phyloP scores from a whole-genome alignment of 2,113 vertebrate species.

The Origma solitaria region DNA sequence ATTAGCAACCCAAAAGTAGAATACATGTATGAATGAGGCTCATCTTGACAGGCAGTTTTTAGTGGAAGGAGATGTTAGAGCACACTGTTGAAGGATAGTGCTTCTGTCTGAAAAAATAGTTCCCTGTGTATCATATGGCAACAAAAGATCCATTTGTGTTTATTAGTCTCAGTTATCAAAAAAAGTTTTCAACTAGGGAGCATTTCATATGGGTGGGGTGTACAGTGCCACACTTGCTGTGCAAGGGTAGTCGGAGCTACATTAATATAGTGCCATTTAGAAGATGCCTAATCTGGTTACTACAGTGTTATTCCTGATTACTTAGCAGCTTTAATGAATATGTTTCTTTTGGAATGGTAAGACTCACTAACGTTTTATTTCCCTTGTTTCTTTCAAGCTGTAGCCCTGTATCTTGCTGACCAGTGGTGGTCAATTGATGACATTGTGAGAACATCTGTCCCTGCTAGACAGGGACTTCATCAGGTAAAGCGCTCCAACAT shows the following conservation, averaged over 20 bases:
- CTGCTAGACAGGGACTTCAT: conserved; percentile 76
- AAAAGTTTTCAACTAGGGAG: not conserved
- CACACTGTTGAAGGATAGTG: not conserved
- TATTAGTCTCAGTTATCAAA: not conserved
- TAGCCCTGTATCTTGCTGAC: conserved; percentile 83
- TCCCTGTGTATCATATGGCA: not conserved
- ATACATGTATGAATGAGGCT: not conserved
- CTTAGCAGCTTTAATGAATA: not conserved
- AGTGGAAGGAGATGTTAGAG: not conserved
- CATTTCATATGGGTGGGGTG: not conserved
- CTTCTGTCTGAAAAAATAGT: not conserved
- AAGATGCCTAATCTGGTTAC: not conserved
- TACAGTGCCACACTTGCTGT: not conserved
- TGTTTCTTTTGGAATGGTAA: not conserved
- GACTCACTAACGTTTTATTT: conserved; percentile 19
- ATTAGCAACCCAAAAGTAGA: not conserved
- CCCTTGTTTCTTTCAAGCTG: conserved; percentile 66
- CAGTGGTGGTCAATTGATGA: conserved; percentile 88
- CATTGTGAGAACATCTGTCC: conserved; percentile 78
- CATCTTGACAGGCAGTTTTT: not conserved
- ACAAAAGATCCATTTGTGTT: not conserved
- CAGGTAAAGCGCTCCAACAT: conserved; percentile 67
- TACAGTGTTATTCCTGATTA: not conserved
- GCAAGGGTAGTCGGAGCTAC: not conserved
- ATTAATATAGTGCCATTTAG: not conserved